Evolutionary conservation across 2,888 invertebrate genomes (phyloP).

Genomic region (Hoplodrina ambigua): DNA sequence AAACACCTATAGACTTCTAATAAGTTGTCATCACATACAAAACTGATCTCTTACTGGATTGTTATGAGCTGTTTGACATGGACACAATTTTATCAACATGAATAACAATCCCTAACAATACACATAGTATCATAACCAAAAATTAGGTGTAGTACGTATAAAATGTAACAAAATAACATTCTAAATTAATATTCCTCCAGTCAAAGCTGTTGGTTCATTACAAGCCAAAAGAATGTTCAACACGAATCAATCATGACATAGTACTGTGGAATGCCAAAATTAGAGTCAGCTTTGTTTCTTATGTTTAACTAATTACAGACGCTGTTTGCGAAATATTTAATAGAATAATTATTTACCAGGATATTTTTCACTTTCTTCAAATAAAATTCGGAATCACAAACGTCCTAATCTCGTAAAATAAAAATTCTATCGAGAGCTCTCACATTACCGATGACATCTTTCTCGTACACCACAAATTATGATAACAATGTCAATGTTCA

Average conservation of each 20-base stretch:
- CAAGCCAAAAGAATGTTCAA: constrained; percentile 73
- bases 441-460: constrained; percentile 90
- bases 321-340: constrained; percentile 46
- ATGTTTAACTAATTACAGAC: constrained; percentile 55
- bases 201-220: constrained; percentile 59
- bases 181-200: constrained; percentile 41
- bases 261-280: constrained; percentile 88
- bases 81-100: constrained; percentile 50
- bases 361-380: constrained; percentile 78
- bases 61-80: constrained; percentile 52
- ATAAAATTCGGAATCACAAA: constrained; percentile 79
- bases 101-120: constrained; percentile 45
- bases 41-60: constrained; percentile 48
- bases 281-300: constrained; percentile 83
- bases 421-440: constrained; percentile 86
- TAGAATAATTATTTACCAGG: constrained; percentile 76
- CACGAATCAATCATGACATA: constrained; percentile 84
- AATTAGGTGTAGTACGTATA: constrained; percentile 14
- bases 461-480: constrained; percentile 77
- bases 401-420: constrained; percentile 86
- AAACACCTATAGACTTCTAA: constrained; percentile 28
- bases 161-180: constrained; percentile 35
- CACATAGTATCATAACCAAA: constrained; percentile 21
- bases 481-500: constrained; percentile 70
- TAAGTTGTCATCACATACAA: constrained; percentile 21